Evolutionary conservation across 2,113 vertebrate genomes (phyloP), one percentile per base, ranked within the genome.

Genomic region (Sebastes schlegelii): DNA sequence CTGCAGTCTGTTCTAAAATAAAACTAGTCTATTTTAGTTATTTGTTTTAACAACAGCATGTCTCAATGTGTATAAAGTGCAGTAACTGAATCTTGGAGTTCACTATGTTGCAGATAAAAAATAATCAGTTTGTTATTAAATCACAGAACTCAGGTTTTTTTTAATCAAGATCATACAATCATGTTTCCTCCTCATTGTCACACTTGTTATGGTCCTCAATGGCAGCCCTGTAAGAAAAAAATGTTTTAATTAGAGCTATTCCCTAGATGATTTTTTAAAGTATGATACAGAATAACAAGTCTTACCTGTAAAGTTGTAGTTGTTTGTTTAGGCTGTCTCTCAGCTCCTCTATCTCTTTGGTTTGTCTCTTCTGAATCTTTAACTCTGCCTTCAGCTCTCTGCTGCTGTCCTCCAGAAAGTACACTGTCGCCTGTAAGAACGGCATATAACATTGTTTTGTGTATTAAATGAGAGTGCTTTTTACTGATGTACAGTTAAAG

Each of bases 331-430:
- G 96, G 68, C 90, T 95, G 83, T 92, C 96, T 91, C 95, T 96
- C 81, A 97, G 78, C 63, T 95, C 95, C 77, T 97, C 96, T 79
- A 97, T 94, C 67, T 97, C 96, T 82, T 95, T 96, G 58, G 95
- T 98, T 94, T 97, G 97, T 90, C 92, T 96, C 70, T 96, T 96
- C 90, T 99, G 98, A 69, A 97, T 93, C 72, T 95, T 95, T 0
- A 98, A 92, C 26, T 97, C 96, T 0, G 93, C 97, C 92, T 95
- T 97, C 82, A 99, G 89, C 74, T 96, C 95, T 82, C 96, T 94
- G 81, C 96, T 94, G 61, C 90, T 95, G 81, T 97, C 96, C 89
- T 99, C 98, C 86, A 99, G 95, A 60, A 91, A 93, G 78, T 95
- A 95, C 21, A 98, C 91, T 17, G 93, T 96, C 42, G 97, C 97